phyloP scores from a whole-genome alignment of 2,888 invertebrate genomes.

The Rhodophaea formosa region DNA sequence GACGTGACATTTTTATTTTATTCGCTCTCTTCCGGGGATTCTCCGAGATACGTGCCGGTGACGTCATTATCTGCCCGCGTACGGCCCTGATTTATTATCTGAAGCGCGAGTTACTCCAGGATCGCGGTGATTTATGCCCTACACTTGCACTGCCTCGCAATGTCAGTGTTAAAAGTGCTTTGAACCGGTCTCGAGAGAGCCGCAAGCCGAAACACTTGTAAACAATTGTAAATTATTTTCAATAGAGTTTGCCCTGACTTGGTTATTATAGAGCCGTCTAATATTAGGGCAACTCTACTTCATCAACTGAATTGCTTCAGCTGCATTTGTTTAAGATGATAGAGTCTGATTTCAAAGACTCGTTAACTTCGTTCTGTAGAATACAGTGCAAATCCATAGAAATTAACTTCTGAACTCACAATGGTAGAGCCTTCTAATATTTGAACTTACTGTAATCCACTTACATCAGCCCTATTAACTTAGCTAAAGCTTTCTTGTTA shows the following conservation, averaged over 20 bases:
- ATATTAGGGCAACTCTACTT: too few species aligned
- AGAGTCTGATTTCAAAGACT: too few species aligned
- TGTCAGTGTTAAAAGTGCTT: slow-evolving; percentile 54
- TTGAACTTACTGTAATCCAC: too few species aligned
- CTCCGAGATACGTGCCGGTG: slow-evolving; percentile 78
- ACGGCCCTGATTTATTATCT: slow-evolving; percentile 74
- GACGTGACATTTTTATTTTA: slow-evolving; percentile 82
- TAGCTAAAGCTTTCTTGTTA: too few species aligned
- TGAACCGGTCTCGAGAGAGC: slow-evolving; percentile 39
- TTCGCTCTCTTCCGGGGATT: slow-evolving; percentile 79
- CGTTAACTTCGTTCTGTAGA: too few species aligned
- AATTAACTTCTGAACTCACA: too few species aligned
- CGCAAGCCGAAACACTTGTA: slow-evolving; percentile 28
- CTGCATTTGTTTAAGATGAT: too few species aligned
- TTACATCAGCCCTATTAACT: too few species aligned
- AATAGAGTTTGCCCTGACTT: neutral
- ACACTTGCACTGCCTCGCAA: slow-evolving; percentile 41
- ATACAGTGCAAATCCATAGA: too few species aligned
- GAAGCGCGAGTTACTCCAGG: slow-evolving; percentile 54
- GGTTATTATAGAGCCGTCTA: neutral
- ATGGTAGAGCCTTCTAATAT: too few species aligned
- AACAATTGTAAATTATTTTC: slow-evolving; percentile 10
- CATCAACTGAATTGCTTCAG: too few species aligned
- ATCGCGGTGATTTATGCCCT: slow-evolving; percentile 56
- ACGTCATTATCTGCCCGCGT: slow-evolving; percentile 75